Evolutionary conservation across 2,113 vertebrate genomes (phyloP), one percentile per base, ranked within the genome.

Genomic region (Salvator merianae): DNA sequence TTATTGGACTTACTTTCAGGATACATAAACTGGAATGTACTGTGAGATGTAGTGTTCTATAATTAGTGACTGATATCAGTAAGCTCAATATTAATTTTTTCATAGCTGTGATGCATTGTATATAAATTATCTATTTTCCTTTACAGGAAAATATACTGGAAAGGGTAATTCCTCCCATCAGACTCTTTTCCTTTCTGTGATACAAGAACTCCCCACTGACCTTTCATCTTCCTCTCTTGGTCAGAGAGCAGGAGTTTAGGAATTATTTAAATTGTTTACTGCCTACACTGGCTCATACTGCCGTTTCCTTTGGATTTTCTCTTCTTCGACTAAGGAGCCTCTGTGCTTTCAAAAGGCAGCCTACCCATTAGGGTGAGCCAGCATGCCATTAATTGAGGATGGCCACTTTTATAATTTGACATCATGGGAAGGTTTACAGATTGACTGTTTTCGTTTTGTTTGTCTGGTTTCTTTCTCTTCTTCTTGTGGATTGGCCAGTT

Each of bases 1-100:
- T 47, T 92, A 89, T 87, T 90, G 92, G 89, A 92, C 89, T 91
- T 93, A 92, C 91, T 93, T 91, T 94, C 93, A 91, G 91, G 90
- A 82, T 94, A 90, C 88, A 86, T 88, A 68, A 91, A 92, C 91
- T 93, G 88, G 90, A 87, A 93, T 91, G 88, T 94, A 93, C 90
- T 94, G 89, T 93, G 92, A 92, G 78, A 90, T 62, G 73, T 91
- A 91, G 88, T 83, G 88, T 92, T 92, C 90, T 89, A 90, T 55
- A 91, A 91, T 88, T 93, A 63, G 87, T 86, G 84, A 90, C 88
- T 93, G 90, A 91, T 90, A 90, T 87, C 88, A 86, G 84, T 81
- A 84, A 93, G 87, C 91, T 93, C 89, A 91, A 87, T 90, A 84
- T 28, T 55, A 77, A 78, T 85, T 89, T 90, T 92, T 89, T 93